Evolutionary conservation across 2,113 vertebrate species (phyloP), one percentile per base, ranked within the genome.

Genomic region (Galeopterus variegatus): DNA sequence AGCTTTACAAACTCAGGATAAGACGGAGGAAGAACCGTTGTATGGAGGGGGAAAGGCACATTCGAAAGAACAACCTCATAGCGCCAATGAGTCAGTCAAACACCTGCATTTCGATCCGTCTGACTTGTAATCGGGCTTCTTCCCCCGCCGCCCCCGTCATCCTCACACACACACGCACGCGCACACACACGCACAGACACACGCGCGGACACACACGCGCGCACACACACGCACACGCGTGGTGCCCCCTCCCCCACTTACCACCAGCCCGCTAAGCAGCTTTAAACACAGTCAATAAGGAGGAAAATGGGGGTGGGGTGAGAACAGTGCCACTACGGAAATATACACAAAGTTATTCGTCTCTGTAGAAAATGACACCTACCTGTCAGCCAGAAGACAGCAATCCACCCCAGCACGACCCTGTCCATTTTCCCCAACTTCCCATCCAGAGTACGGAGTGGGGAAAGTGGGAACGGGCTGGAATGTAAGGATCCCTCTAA

Each of bases 331-430:
- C 86, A 2, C 72, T 31, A 8, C 14, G 23, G 41, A 77, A 60
- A 93, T 56, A 41, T 3, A 24, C 5, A 3, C 24, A 92, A 98
- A 98, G 97, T 98, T 98, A 17, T 41, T 26, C 14, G 18, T 56
- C n/a, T 18, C n/a, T 8, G 50, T 28, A 45, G 89, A 41, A 64
- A 50, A 77, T 2, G 76, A 14, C 54, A 85, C 98, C 97, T 98
- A 99, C 99, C 98, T 98, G 98, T 97, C 88, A 98, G 94, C 97
- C 98, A 98, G 62, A 98, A 90, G 60, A 99, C 70, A 48, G 98
- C 97, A 19, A 98, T 94, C 96, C 98, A 98, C 67, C 97, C 98
- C 97, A 98, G 83, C 94, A 98, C 70, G 94, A 97, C 94, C 84
- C 98, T 89, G 94, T 98, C 98, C 99, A 99, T 99, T 41, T 95